Percentiles rank a stretch among this genome's conserved stretches.
Conservation (phyloP, 2,797 vertebrate species). For the Lutjanus campechanus region DNA sequence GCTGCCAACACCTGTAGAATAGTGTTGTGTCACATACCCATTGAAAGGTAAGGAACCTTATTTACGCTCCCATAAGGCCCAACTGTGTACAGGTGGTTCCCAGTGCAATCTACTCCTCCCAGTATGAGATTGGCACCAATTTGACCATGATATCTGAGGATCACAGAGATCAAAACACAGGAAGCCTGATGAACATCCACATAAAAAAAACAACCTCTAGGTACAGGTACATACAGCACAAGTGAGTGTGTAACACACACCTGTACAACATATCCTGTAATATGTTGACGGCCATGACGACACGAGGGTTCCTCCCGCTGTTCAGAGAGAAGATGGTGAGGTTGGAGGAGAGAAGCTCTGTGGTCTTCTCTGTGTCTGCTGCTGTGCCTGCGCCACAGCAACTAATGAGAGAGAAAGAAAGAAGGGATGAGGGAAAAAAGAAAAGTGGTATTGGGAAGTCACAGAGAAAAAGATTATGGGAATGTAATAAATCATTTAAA, state of each 20-base stretch:
- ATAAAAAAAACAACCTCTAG: too few relatives aligned
- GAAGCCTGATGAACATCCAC: neutral
- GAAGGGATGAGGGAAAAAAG: too few relatives aligned
- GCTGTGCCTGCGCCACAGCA: constrained; percentile 88
- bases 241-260: constrained; percentile 38
- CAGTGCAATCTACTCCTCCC: constrained; percentile 84
- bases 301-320: constrained; percentile 81
- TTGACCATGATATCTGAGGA: constrained; percentile 79
- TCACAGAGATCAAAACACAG: neutral
- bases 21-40: constrained; percentile 73
- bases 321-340: constrained; percentile 83
- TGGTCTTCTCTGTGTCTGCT: constrained; percentile 86
- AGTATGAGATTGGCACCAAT: constrained; percentile 84
- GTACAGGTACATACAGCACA: neutral
- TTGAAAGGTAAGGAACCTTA: constrained; percentile 75
- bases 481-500: neutral
- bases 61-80: constrained; percentile 80
- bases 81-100: constrained; percentile 81
- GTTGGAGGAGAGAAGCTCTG: constrained; percentile 84
- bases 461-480: neutral
- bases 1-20: rapidly evolving
- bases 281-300: constrained; percentile 84
- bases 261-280: constrained; percentile 86
- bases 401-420: constrained; percentile 47
- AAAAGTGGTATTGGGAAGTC: too few relatives aligned